phyloP scores from a whole-genome alignment of 2,797 vertebrate species.

The Chelmon rostratus region DNA sequence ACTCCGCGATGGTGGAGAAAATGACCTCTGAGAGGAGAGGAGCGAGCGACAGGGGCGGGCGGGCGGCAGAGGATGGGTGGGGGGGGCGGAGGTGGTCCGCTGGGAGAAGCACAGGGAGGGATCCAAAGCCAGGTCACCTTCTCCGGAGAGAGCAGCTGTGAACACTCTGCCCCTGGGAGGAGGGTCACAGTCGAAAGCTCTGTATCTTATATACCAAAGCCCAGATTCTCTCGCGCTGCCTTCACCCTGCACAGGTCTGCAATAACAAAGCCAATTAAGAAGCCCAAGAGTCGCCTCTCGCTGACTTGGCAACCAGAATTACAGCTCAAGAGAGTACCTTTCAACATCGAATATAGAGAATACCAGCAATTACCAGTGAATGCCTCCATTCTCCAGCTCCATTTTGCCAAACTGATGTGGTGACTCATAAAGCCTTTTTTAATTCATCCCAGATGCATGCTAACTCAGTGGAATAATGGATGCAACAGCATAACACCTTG shows the following conservation, averaged over 20 bases:
- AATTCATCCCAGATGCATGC: constrained; percentile 68
- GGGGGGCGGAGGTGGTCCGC: constrained; percentile 35
- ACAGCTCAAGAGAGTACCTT: constrained; percentile 81
- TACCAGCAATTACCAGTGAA: constrained; percentile 78
- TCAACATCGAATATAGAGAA: constrained; percentile 77
- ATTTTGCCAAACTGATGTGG: constrained; percentile 55
- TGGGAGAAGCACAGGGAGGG: constrained; percentile 69
- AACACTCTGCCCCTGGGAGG: constrained; percentile 78
- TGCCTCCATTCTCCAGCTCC: constrained; percentile 62
- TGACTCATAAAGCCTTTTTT: constrained; percentile 73
- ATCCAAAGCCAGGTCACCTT: constrained; percentile 82
- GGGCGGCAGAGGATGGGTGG: constrained; percentile 28
- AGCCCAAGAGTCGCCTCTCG: constrained; percentile 80
- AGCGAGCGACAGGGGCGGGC: constrained; percentile 28
- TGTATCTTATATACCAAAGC: constrained; percentile 71
- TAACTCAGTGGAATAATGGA: constrained; percentile 51
- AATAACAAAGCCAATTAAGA: constrained; percentile 88
- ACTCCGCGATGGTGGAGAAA: constrained; percentile 67
- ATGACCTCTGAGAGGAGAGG: constrained; percentile 74
- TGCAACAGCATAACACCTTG: constrained; percentile 43
- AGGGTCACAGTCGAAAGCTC: constrained; percentile 77
- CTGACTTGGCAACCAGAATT: constrained; percentile 84
- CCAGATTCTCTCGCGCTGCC: constrained; percentile 67
- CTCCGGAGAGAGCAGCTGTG: constrained; percentile 82
- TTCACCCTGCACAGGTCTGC: constrained; percentile 80